Evolutionary conservation across 1,140 invertebrate genomes (phyloP).

Genomic region (Scaptomyza graminum): DNA sequence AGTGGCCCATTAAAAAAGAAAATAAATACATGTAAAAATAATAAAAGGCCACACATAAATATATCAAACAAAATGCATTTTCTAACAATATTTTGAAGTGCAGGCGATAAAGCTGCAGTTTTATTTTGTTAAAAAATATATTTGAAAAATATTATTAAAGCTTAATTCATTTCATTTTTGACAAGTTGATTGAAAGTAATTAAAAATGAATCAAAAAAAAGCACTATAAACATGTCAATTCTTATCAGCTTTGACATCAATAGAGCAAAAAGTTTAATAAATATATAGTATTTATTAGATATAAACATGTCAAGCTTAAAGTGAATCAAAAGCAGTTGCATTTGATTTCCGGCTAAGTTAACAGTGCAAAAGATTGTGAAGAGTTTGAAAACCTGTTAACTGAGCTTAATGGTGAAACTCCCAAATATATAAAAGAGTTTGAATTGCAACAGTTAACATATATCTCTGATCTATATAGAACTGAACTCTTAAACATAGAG

Average conservation of each 20-base stretch:
- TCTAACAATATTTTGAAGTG: conserved; percentile 5
- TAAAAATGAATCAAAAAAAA: no score
- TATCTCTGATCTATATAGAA: neutral
- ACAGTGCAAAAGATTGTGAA: no score
- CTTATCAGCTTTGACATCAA: neutral
- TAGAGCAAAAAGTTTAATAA: neutral
- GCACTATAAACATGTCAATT: neutral
- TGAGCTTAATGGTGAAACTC: no score
- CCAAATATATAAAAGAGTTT: neutral
- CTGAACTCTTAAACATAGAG: neutral
- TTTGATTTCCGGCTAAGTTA: no score
- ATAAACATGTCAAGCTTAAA: no score
- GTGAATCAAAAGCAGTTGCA: no score
- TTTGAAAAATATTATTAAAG: neutral
- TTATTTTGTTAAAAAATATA: no score
- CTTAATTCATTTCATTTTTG: neutral
- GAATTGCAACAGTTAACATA: neutral
- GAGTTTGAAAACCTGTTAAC: no score
- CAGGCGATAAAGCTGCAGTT: conserved; percentile 23
- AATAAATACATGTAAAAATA: no score
- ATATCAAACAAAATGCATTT: conserved; percentile 2
- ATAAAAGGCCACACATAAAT: conserved; percentile 7
- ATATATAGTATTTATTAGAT: neutral
- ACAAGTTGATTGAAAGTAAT: no score
- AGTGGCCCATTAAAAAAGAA: conserved; percentile 44